Conservation (phyloP, 2,797 vertebrate species). For the Antrozous pallidus region DNA sequence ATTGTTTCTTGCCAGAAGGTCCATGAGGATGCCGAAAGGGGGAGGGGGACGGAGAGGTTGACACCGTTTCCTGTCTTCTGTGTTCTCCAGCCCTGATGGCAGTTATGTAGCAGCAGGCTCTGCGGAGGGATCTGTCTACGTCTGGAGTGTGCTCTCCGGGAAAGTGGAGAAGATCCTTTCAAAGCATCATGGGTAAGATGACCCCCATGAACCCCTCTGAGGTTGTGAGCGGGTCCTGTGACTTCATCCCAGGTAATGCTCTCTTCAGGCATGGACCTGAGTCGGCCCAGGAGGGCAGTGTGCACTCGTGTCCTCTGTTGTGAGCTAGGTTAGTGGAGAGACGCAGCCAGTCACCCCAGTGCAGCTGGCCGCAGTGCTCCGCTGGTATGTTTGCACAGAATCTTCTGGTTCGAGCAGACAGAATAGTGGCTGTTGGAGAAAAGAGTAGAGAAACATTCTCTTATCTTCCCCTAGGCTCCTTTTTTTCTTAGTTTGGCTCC, state of each 20-base stretch:
- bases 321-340: not conserved
- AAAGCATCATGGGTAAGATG: conserved; percentile 91
- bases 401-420: fast-evolving
- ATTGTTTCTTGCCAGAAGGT: not conserved
- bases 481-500: not conserved
- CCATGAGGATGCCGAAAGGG: fast-evolving
- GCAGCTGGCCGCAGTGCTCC: not conserved
- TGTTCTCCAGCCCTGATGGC: conserved; percentile 89
- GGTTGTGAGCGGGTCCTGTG: not conserved
- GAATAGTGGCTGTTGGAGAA: not conserved
- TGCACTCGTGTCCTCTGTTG: fast-evolving
- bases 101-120: conserved; percentile 92
- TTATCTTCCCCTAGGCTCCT: no score
- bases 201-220: fast-evolving
- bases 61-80: not conserved
- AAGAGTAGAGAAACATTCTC: not conserved
- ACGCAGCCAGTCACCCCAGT: fast-evolving
- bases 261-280: fast-evolving
- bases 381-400: fast-evolving
- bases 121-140: conserved; percentile 91
- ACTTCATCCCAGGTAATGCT: not conserved
- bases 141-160: conserved; percentile 94
- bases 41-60: fast-evolving
- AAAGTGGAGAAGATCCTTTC: conserved; percentile 91
- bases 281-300: fast-evolving